phyloP scores from a whole-genome alignment of 2,113 vertebrate genomes.

The Steatornis caripensis region DNA sequence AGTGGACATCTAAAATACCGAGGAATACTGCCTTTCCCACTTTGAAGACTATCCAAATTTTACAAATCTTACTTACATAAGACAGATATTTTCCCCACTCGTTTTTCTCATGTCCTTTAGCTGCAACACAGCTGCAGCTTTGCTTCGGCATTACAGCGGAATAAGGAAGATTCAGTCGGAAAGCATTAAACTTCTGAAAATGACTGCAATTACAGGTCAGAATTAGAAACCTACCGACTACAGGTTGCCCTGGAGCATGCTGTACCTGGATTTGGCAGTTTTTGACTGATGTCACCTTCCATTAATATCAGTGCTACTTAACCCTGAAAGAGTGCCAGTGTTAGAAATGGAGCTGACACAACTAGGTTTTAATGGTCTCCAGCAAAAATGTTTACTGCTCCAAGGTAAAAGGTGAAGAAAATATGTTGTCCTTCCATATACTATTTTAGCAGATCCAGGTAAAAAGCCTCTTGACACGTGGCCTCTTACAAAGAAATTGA shows the following conservation, averaged over 20 bases:
- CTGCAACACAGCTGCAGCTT: background rate
- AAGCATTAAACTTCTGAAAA: background rate
- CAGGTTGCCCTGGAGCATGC: background rate
- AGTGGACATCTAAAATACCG: background rate
- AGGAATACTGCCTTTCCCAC: background rate
- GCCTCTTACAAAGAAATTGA: constrained; percentile 5
- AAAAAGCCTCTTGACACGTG: constrained; percentile 30
- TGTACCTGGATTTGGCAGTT: background rate
- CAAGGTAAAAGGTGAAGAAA: constrained; percentile 31
- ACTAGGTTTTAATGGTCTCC: constrained; percentile 4
- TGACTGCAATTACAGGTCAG: background rate
- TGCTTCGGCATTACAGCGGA: background rate
- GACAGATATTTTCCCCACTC: background rate
- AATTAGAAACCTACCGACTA: background rate
- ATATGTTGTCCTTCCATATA: constrained; percentile 17
- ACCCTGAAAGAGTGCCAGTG: background rate
- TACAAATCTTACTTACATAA: background rate
- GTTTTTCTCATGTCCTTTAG: background rate
- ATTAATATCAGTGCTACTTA: constrained; percentile 15
- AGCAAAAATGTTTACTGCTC: constrained; percentile 19
- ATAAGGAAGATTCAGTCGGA: background rate
- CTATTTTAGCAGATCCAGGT: constrained; percentile 6
- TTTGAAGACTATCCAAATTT: background rate
- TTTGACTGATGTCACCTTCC: constrained; percentile 7
- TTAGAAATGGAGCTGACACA: background rate